These are phyloP conservation scores for Glaucomys volans DNA, from an alignment of 2,113 vertebrate genomes.

Conservation along the genomic window DNA sequence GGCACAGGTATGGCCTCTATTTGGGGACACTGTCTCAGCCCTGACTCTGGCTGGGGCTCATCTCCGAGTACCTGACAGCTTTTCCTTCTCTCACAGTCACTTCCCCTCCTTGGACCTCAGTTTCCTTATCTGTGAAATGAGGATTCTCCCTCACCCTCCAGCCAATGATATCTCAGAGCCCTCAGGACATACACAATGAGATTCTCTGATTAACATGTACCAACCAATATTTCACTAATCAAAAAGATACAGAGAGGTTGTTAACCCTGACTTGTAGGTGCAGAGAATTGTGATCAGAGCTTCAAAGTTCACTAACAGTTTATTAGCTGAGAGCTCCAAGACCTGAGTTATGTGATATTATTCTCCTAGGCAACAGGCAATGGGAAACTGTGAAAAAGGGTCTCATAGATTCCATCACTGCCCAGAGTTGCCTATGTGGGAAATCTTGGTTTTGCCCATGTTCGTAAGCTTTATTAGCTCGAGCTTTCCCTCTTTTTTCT, in stretches of 20 bases:
- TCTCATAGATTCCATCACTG: background rate
- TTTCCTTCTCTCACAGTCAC: background rate
- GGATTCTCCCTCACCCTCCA: background rate
- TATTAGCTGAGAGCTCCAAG: slow-evolving; percentile 22
- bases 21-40: background rate
- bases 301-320: slow-evolving; percentile 55
- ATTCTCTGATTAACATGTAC: slow-evolving; percentile 49
- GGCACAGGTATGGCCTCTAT: background rate
- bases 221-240: background rate
- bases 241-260: slow-evolving; percentile 7
- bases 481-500: background rate
- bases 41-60: background rate
- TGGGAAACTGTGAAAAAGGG: background rate
- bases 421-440: fast-evolving
- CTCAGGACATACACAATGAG: background rate
- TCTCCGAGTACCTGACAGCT: background rate
- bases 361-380: background rate
- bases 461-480: background rate
- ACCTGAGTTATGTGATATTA: background rate
- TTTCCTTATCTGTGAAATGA: background rate
- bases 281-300: background rate
- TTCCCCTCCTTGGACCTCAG: background rate
- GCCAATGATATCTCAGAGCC: background rate
- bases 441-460: background rate
- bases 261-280: background rate